Percentiles rank a stretch among this genome's conserved stretches.
Evolutionary conservation across 2,888 invertebrate genomes (phyloP).

Genomic region (Acanthosepion esculentum): DNA sequence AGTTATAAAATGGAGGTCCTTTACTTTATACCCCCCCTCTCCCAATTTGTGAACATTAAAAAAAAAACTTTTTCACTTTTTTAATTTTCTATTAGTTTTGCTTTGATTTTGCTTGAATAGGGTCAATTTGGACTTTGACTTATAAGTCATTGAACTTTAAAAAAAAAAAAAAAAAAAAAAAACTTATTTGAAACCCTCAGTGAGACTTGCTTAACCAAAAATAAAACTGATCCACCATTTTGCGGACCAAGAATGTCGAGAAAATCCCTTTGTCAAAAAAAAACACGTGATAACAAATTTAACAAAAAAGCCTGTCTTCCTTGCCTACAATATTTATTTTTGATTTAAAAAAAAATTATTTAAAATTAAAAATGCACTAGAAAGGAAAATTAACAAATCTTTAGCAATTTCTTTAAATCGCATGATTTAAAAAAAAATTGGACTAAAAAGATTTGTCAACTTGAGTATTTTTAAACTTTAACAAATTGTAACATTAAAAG

Average conservation of each 20-base stretch:
- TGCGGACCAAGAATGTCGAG: background rate
- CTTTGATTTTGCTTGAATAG: no score
- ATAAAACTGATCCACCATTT: background rate
- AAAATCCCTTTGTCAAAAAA: background rate
- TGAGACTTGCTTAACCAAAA: constrained; percentile 5
- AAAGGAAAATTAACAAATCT: no score
- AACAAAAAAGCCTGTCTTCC: background rate
- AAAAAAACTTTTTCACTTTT: background rate
- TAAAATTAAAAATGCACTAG: no score
- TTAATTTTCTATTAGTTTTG: no score
- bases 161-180: background rate
- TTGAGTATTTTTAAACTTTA: no score
- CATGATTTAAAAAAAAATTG: no score
- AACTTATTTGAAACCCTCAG: background rate
- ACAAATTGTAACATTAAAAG: no score
- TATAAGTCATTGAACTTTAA: background rate
- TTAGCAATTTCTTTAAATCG: no score
- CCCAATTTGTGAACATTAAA: no score
- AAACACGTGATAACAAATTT: background rate
- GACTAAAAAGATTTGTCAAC: no score
- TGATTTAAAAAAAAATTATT: no score
- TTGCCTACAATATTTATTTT: background rate
- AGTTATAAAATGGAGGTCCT: background rate
- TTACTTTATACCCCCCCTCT: background rate
- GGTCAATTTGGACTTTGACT: background rate